Evolutionary conservation across 2,888 invertebrate genomes (phyloP), one percentile per base, ranked within the genome.

Genomic region (Xanthia togata): DNA sequence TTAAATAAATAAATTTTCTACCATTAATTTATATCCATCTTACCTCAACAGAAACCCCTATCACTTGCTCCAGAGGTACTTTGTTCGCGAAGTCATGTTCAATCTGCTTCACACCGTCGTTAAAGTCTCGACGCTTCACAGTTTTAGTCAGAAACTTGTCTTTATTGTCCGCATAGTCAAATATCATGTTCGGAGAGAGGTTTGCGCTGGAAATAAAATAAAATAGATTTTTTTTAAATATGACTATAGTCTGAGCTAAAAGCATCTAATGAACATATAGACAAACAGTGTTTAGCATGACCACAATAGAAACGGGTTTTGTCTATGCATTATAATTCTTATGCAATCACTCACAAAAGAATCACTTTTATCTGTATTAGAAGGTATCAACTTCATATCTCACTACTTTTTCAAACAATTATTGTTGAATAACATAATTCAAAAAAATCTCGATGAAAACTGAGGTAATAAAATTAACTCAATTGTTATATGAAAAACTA

Each of bases 31-130:
- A 26, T 26, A 53, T 17, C 4, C 20, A 26, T 68, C 76, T 89
- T 79, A 95, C 95, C 91, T 91, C 92, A 63, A 86, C 78, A 17
- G 89, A 68, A 0, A 89, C 84, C 0, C 96, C 96, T 57, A 95
- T 91, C 23, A 96, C 95, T 35, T 95, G 91, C 44, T 96, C 96
- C 88, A 96, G 68, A 0, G 96, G 96, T 5, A 96, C 95, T 85
- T 97, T 97, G 76, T 97, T 97, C 73, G 97, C 96, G 67, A 98
- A 97, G 82, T 98, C 98, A 80, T 98, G 97, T 91, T 99, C 98
- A 79, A 99, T 98, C 94, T 99, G 98, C 90, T 97, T 97, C 31
- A 99, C 97, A 0, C 99, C 99, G 90, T 99, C 98, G 78, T 98
- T 98, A 92, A 98, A 99, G 94, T 97, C 98, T 89, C 98, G 98